Base-by-base conservation (phyloP, 1,140 invertebrate species). In the Hyphantria cunea region DNA sequence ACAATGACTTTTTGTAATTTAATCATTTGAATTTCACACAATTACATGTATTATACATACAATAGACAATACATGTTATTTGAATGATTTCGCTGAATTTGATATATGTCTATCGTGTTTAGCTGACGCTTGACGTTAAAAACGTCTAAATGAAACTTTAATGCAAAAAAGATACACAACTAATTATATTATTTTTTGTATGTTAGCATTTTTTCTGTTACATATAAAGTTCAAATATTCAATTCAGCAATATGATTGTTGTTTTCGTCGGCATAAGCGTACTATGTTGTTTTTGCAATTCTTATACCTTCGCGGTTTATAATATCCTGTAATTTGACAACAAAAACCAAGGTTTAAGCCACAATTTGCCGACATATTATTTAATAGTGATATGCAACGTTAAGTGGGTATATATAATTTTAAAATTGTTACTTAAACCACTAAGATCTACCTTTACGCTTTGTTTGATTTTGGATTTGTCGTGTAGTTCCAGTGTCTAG, bases 281-380 rank as follows among this genome's bases (percentile, higher is more conserved):
- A 47, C 17, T 2, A 25, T 0, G 14, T 8, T 17, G 6, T 47
- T 25, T 47, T 25, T 47, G 14, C 17, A 47, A 13, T 47, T 15
- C 15, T 0, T 15, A 4, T 47, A 47, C 11, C 14, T 47, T 10
- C 7, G 14, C 14, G 14, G n/a, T 45, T 9, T 25, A 25, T 8
- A 0, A 10, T 25, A 58, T 49, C 55, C 8, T 49, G 34, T 41
- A 58, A 58, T 58, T 49, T 37, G 55, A 6, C 55, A 31, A 14
- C 45, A 58, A 58, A 49, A 58, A 31, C 33, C 55, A 58, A 49
- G 55, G 55, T 49, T 49, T 39, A n/a, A 11, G 32, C 14, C 9
- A 33, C 32, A 58, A 58, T 37, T 58, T 58, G 15, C 44, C 44
- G 17, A 25, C 53, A 12, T 6, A 39, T 14, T 39, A 33, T 9